phyloP scores from a whole-genome alignment of 2,113 vertebrate genomes.

The Tragelaphus strepsiceros region DNA sequence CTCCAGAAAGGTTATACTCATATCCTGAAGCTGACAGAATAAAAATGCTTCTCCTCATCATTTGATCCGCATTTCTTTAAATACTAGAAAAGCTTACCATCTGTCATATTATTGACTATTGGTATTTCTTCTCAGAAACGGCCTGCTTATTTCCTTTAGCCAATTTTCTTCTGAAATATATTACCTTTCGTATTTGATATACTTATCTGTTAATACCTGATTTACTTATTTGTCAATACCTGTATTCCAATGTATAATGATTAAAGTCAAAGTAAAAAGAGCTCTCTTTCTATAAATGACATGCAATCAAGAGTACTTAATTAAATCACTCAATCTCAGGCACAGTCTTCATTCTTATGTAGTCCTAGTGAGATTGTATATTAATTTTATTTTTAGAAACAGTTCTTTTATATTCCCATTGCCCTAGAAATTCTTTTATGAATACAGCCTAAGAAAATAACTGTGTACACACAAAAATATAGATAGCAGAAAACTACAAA shows the following conservation, averaged over 20 bases:
- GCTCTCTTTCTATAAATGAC: neutral
- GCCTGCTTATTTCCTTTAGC: neutral
- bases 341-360: neutral
- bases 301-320: neutral
- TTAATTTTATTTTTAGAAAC: slow-evolving; percentile 7
- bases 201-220: neutral
- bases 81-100: neutral
- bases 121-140: slow-evolving; percentile 1
- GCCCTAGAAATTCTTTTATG: neutral
- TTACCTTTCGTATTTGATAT: neutral
- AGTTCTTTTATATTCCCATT: neutral
- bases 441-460: neutral
- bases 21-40: neutral
- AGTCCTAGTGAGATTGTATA: neutral
- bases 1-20: neutral
- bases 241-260: neutral
- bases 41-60: neutral
- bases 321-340: neutral
- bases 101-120: neutral
- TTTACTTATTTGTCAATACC: neutral
- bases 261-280: neutral
- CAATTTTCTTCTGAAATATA: slow-evolving; percentile 8
- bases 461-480: slow-evolving; percentile 7
- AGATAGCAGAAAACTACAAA: slow-evolving; percentile 18
- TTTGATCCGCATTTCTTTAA: neutral